Base-by-base conservation (phyloP, 53 echinoderm and acorn worm genomes). In the Henricia sp. region DNA sequence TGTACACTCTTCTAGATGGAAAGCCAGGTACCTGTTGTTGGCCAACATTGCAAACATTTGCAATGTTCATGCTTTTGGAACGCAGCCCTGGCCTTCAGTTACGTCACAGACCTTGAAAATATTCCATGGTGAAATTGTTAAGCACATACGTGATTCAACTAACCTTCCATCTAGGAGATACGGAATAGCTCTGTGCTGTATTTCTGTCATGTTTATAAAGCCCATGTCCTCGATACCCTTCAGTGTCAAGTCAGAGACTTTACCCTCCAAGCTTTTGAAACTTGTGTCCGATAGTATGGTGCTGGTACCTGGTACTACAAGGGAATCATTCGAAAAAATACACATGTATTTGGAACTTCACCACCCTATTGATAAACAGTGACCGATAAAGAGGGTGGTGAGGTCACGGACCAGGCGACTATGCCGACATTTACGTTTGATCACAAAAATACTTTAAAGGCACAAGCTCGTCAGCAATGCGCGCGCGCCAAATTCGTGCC, bases 201-300 rank as follows among this genome's bases (percentile, higher is more conserved):
- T 99, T 73, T 99, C 99, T 44, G 99, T 99, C 99, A 99, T 99
- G 55, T 94, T 86, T 14, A 92, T 92, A 67, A 99, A 99, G 37
- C 94, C 99, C 99, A 99, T 99, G 36, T 99, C 92, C 53, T 69
- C 50, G 28, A 99, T 58, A 59, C 88, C 89, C 27, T 91, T 90
- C 84, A 99, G 82, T 1, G 99, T 94, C 72, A 84, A 83, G 23
- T 99, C 99, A 42, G 92, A 99, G 3, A 99, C 92, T 39, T 60
- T 88, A 56, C 77, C 92, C 55, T 90, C 84, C 43, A 99, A 70
- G 13, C 91, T 89, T 25, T 90, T 39, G 52, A 99, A 99, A n/a
- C 90, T 85, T 6, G 87, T 68, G 74, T 94, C 90, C 21, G 99
- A 86, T 43, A 95, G 73, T 27, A 99, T 89, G 43, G 92, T 88